Base-by-base conservation (phyloP, 2,113 vertebrate genomes). In the Paraplagusia blochii region DNA sequence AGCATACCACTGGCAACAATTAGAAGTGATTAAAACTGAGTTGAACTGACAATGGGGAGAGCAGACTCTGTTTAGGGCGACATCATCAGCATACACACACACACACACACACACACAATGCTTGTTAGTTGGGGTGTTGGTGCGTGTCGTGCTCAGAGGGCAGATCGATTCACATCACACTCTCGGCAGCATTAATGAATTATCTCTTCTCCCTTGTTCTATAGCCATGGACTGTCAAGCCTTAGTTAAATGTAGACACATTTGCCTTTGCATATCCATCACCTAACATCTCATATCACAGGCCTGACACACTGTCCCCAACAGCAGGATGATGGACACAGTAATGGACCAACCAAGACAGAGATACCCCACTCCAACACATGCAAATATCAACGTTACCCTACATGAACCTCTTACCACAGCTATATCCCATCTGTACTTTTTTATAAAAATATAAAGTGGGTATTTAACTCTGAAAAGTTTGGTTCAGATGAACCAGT, bases 161-260 rank as follows among this genome's bases (percentile, higher is more conserved):
- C 40, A 63, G 89, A 90, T 89, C 74, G 63, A 87, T 90, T 89
- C 82, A 69, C 84, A 80, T 86, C 87, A 86, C 84, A 86, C 82
- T 81, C 69, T 64, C 82, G 11, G 70, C 76, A 80, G 71, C 86
- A 85, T 90, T 89, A 87, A 88, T 90, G 88, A 89, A 87, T 85
- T 77, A 85, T 88, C 79, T 82, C 67, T 51, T 78, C 76, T 60
- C 66, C 74, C 68, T n/a, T 58, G 74, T 79, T 72, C 81, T 79
- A 79, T 65, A 77, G 58, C 44, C 71, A 69, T 69, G 78, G 62
- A 36, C 63, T 75, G 67, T 78, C 84, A 82, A 34, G 22, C 76
- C 52, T 50, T 62, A 39, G 55, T 14, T 4, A 68, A 74, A 72
- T 77, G 58, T 53, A 29, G 64, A 72, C 54, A 49, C 44, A 58